Percentiles rank a stretch among this genome's conserved stretches.
Evolutionary conservation across 2,888 invertebrate species (phyloP).

Genomic region (Buathra laborator): DNA sequence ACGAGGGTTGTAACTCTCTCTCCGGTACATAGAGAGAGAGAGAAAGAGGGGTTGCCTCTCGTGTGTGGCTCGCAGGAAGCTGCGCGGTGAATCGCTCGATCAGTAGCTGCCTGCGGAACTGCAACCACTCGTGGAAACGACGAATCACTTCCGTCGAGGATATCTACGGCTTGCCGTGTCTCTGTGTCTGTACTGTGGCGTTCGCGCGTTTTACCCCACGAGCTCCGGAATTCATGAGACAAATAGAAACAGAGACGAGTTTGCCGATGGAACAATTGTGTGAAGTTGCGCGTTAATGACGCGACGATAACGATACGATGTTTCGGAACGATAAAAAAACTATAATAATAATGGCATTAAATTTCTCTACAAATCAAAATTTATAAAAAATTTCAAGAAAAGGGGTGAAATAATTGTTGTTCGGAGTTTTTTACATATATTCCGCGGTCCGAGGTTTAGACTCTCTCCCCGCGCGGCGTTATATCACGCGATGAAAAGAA

Average conservation of each 20-base stretch:
- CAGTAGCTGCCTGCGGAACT: conserved; percentile 1
- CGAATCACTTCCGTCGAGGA: conserved; percentile 57
- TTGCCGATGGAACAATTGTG: background rate
- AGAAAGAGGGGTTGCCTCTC: background rate
- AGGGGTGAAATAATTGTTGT: too few species aligned
- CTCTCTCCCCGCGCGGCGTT: background rate
- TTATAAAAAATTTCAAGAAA: background rate
- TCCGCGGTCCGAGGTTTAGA: background rate
- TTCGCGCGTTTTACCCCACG: background rate
- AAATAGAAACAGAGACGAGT: background rate
- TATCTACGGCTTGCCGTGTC: conserved; percentile 8
- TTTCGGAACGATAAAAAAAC: background rate
- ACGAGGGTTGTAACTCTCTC: conserved; percentile 62
- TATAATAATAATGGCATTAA: too few species aligned
- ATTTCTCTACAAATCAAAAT: too few species aligned
- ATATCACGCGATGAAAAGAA: conserved; percentile 55
- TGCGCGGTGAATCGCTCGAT: conserved; percentile 23
- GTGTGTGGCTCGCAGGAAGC: background rate
- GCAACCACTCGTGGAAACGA: conserved; percentile 26
- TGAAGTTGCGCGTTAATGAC: background rate
- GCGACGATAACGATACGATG: background rate
- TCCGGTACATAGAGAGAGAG: conserved; percentile 53
- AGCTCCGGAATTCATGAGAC: background rate
- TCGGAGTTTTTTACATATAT: too few species aligned
- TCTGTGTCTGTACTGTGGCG: background rate